A percentile compares a stretch with the other conserved stretches of the same genome.
Evolutionary conservation across 2,797 vertebrate genomes (phyloP).

Genomic region (Cyclopterus lumpus): DNA sequence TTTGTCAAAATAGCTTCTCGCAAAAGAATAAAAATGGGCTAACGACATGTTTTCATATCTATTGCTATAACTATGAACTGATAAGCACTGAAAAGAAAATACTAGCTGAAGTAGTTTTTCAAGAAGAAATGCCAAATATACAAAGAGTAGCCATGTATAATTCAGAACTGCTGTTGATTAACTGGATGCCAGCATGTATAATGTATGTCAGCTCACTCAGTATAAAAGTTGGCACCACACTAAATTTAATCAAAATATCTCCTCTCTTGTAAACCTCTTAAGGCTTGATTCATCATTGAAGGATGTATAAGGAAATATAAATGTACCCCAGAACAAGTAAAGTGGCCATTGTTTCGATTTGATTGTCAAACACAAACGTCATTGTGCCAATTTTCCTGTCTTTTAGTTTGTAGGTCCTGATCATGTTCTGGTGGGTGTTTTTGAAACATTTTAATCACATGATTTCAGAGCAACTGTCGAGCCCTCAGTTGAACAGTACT

Average conservation of each 20-base stretch:
- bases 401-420: conserved; percentile 8
- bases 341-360: background rate
- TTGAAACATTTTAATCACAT: conserved; percentile 46
- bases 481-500: conserved; percentile 54
- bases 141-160: background rate
- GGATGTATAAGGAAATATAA: background rate
- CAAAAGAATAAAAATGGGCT: background rate
- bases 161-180: conserved; percentile 15
- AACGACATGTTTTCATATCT: background rate
- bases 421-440: conserved; percentile 19
- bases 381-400: background rate
- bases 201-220: background rate
- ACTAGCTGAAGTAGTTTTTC: background rate
- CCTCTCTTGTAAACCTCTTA: conserved; percentile 4
- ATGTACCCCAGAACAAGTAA: background rate
- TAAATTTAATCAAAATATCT: background rate
- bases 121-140: background rate
- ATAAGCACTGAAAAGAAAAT: background rate
- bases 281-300: background rate
- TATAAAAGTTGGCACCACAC: background rate
- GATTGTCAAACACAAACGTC: conserved; percentile 1
- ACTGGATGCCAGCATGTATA: background rate
- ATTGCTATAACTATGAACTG: background rate
- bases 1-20: conserved; percentile 3
- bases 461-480: conserved; percentile 46